Evolutionary conservation across 2,797 vertebrate genomes (phyloP).

Genomic region (Borostomias antarcticus): DNA sequence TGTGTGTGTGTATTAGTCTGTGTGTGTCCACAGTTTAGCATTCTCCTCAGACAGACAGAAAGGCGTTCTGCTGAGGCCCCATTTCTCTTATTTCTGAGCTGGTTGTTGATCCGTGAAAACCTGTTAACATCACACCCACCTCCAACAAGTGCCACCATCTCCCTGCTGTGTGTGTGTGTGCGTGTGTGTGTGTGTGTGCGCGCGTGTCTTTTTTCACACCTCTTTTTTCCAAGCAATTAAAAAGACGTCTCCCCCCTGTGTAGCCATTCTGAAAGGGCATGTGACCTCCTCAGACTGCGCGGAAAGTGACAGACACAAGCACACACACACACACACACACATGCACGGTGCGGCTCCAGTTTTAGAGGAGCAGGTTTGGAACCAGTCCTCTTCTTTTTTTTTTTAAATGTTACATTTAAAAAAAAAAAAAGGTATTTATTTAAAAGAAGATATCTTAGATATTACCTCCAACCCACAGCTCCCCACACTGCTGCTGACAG

Average conservation of each 20-base stretch:
- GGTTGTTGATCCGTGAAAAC: slow-evolving; percentile 2
- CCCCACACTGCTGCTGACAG: slow-evolving; percentile 53
- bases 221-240: slow-evolving; percentile 46
- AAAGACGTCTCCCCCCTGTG: slow-evolving; percentile 34
- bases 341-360: too few species aligned
- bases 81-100: not conserved
- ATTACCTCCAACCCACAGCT: too few species aligned
- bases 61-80: not conserved
- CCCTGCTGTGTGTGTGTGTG: not conserved
- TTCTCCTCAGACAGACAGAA: not conserved
- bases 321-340: too few species aligned
- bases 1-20: not conserved
- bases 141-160: not conserved
- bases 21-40: not conserved
- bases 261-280: slow-evolving; percentile 49
- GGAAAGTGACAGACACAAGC: slow-evolving; percentile 45
- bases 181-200: not conserved
- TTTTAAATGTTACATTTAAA: too few species aligned
- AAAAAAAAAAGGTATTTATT: too few species aligned
- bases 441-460: too few species aligned
- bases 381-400: too few species aligned
- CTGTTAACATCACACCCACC: not conserved
- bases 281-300: slow-evolving; percentile 44
- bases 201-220: slow-evolving; percentile 11
- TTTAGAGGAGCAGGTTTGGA: slow-evolving; percentile 47